A percentile compares a stretch with the other conserved stretches of the same genome.
These are phyloP conservation scores for Perca fluviatilis DNA, from an alignment of 2,113 vertebrate genomes.

Conservation along the genomic window DNA sequence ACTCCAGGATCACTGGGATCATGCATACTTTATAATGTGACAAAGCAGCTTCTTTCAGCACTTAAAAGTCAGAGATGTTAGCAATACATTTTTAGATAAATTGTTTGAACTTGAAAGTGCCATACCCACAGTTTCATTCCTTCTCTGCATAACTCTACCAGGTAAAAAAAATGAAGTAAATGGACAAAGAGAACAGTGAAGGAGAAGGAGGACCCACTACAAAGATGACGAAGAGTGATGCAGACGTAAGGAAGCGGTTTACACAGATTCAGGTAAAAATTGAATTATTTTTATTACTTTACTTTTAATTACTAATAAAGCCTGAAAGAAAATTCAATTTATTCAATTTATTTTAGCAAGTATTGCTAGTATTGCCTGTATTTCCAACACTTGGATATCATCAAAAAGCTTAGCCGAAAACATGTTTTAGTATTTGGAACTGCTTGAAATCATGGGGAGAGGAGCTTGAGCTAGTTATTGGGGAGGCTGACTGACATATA, in stretches of 20 bases:
- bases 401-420: background rate
- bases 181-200: background rate
- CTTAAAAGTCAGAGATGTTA: background rate
- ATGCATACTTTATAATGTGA: constrained; percentile 3
- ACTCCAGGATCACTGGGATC: background rate
- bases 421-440: background rate
- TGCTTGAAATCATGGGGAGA: background rate
- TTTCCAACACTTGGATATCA: background rate
- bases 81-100: background rate
- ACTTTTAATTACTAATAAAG: background rate
- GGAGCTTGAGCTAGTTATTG: background rate
- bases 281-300: background rate
- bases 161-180: background rate
- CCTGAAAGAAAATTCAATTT: background rate
- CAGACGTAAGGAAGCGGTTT: background rate
- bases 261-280: background rate
- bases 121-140: background rate
- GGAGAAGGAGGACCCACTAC: background rate
- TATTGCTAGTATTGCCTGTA: background rate
- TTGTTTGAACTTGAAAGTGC: background rate
- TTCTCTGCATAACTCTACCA: too few relatives aligned
- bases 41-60: background rate
- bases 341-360: background rate
- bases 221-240: background rate
- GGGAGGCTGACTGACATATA: background rate